Evolutionary conservation across 2,113 vertebrate species (phyloP).

Genomic region (Vimba vimba): DNA sequence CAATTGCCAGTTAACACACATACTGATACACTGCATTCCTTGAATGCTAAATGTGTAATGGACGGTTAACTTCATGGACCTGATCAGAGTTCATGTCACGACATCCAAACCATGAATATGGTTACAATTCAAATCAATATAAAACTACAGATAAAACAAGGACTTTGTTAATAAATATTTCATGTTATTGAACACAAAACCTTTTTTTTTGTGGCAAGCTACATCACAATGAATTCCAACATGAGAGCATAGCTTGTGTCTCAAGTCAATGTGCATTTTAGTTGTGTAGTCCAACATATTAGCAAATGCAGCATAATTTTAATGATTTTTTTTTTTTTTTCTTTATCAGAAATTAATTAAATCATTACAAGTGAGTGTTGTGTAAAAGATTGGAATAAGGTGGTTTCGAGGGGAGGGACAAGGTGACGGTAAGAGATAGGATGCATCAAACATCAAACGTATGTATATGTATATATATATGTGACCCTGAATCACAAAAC

Average conservation of each 20-base stretch:
- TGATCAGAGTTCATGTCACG: conserved; percentile 8
- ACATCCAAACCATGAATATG: conserved; percentile 20
- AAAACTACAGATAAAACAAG: not conserved
- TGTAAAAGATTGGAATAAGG: not conserved
- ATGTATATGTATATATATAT: too few species aligned
- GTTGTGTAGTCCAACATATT: not conserved
- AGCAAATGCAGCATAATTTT: not conserved
- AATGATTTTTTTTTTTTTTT: too few species aligned
- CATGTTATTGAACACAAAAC: too few species aligned
- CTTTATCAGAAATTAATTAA: not conserved
- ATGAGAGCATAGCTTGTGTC: not conserved
- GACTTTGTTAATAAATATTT: too few species aligned
- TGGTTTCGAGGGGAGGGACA: not conserved
- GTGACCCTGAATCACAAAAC: too few species aligned
- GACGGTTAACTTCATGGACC: not conserved
- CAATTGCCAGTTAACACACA: not conserved
- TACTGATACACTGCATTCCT: conserved; percentile 1
- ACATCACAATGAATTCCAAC: not conserved
- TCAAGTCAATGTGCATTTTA: not conserved
- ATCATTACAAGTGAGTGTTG: not conserved
- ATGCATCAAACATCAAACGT: too few species aligned
- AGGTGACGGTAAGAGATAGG: too few species aligned
- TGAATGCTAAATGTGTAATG: conserved; percentile 12
- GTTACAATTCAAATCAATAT: not conserved
- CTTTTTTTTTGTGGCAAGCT: not conserved